Base-by-base conservation (phyloP, 2,888 invertebrate species). In the Encarsia formosa region DNA sequence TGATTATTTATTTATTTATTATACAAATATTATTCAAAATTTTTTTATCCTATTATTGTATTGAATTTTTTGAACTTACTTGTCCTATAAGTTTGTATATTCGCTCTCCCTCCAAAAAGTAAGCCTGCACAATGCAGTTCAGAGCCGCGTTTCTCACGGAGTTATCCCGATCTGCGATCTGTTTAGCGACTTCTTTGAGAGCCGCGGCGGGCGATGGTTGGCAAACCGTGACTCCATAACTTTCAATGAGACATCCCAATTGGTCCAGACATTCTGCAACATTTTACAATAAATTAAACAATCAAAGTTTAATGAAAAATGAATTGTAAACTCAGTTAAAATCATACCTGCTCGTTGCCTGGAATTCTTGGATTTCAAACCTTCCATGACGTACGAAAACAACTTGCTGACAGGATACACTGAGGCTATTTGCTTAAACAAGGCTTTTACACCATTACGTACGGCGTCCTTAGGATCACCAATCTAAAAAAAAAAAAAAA, bases 401-500 rank as follows among this genome's bases (percentile, higher is more conserved):
- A 97, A 79, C 73, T 94, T 93, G 56, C 87, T 87, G 26, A 90
- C 87, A 0, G 95, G 87, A 76, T 92, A 95, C 6, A 97, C 85
- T 5, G 85, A 79, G 59, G 87, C 87, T 45, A 96, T 86, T 74
- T 88, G 88, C 63, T 86, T 87, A 63, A 98, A 83, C 4, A 98
- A 79, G 2, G 85, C 81, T 57, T 91, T 85, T 1, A 97, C 95
- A 29, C 90, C 91, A 69, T 89, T 88, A 16, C 97, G 82, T 0
- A 98, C 92, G 11, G 92, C 83, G 74, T 98, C 97, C 76, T 98
- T 98, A 0, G 96, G 89, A 74, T 98, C 97, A 3, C 97, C 98
- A 54, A 94, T 85, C 88, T 89, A 50, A 32, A 24, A 19, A 26
- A 26, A 20, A 41, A 3, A 20, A 41, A 16, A 26, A n/a, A 38